These are phyloP conservation scores for Drosophila aldrichi DNA, from an alignment of 2,888 invertebrate genomes.

Conservation along the genomic window DNA sequence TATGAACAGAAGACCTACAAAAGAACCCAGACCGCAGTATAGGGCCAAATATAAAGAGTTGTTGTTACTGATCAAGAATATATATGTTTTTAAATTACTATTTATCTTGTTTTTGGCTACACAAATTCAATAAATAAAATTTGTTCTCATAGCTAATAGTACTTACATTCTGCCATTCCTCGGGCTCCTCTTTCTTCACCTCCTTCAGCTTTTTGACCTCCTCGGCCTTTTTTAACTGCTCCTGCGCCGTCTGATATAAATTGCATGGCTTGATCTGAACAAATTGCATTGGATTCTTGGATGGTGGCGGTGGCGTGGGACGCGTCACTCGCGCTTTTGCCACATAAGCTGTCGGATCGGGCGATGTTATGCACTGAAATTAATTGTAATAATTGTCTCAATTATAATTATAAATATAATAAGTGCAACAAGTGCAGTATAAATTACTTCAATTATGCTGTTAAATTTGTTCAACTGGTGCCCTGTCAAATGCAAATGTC, in stretches of 20 bases:
- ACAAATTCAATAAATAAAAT: neutral
- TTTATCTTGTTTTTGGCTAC: neutral
- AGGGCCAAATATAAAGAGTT: no score
- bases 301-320: slow-evolving; percentile 92
- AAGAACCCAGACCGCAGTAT: no score
- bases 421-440: slow-evolving; percentile 38
- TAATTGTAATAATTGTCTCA: slow-evolving; percentile 44
- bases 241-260: slow-evolving; percentile 93
- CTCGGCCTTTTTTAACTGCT: slow-evolving; percentile 93
- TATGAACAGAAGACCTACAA: no score
- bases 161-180: slow-evolving; percentile 96
- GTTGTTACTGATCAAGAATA: no score
- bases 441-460: slow-evolving; percentile 48
- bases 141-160: neutral
- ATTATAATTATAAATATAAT: slow-evolving; percentile 23
- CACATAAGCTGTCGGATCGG: slow-evolving; percentile 85
- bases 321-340: slow-evolving; percentile 88
- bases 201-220: slow-evolving; percentile 93
- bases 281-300: slow-evolving; percentile 95
- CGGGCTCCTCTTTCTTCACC: slow-evolving; percentile 92
- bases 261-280: slow-evolving; percentile 95
- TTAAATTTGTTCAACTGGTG: slow-evolving; percentile 24
- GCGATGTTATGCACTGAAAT: slow-evolving; percentile 84
- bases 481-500: slow-evolving; percentile 59
- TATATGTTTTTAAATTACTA: no score